A percentile compares a stretch with the other conserved stretches of the same genome.
Conservation (phyloP, 1,140 invertebrate genomes). For the Eriosoma lanigerum region DNA sequence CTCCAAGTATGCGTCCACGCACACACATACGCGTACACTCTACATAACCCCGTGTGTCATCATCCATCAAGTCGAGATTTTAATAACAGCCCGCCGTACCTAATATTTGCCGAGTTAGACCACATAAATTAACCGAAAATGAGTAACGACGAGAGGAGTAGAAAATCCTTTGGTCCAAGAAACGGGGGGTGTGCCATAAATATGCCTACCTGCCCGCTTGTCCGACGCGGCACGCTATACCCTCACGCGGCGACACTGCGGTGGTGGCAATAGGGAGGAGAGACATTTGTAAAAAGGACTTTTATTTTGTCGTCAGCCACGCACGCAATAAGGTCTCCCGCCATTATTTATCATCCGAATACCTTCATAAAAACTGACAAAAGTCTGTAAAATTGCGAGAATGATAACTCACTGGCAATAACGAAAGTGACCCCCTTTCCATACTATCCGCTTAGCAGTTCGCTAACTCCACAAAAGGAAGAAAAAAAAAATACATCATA, state of each 20-base stretch:
- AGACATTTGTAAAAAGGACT: slow-evolving; percentile 51
- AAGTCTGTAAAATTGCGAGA: slow-evolving; percentile 49
- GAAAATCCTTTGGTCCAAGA: slow-evolving; percentile 49
- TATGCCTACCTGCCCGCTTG: slow-evolving; percentile 35
- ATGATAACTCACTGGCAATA: slow-evolving; percentile 51
- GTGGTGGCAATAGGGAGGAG: not conserved
- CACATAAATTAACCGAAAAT: slow-evolving; percentile 52
- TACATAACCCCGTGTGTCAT: slow-evolving; percentile 40
- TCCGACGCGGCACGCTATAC: not conserved
- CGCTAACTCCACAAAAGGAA: slow-evolving; percentile 18
- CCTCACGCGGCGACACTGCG: not conserved
- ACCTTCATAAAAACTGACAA: slow-evolving; percentile 51
- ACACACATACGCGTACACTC: not conserved
- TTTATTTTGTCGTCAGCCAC: slow-evolving; percentile 41
- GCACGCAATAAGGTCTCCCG: slow-evolving; percentile 42
- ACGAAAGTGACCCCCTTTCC: slow-evolving; percentile 24
- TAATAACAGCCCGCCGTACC: slow-evolving; percentile 44
- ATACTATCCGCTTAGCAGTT: slow-evolving; percentile 18
- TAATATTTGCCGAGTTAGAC: slow-evolving; percentile 49
- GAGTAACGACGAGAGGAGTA: slow-evolving; percentile 46
- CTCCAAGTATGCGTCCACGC: not conserved
- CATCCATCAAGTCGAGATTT: slow-evolving; percentile 52
- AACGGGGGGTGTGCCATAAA: slow-evolving; percentile 38
- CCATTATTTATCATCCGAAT: slow-evolving; percentile 51
- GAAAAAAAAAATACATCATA: slow-evolving; percentile 20